Evolutionary conservation across 2,888 invertebrate genomes (phyloP).

Genomic region (Phanerotoma sp.): DNA sequence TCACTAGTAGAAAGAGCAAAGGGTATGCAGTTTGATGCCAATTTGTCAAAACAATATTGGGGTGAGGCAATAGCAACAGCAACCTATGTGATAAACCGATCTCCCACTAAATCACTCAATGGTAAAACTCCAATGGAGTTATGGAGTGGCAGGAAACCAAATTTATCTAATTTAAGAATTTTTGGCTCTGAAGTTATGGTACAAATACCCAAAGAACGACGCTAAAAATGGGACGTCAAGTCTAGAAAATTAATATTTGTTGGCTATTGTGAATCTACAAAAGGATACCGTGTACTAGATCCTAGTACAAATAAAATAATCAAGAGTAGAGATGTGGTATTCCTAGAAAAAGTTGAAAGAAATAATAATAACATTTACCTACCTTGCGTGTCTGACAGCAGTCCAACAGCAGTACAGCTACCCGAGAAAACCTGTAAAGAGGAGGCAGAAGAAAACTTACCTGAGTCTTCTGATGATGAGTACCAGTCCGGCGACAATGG

Average conservation of each 20-base stretch:
- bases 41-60: conserved; percentile 26
- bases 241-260: conserved; percentile 43
- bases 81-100: conserved; percentile 35
- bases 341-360: conserved; percentile 12
- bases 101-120: not conserved
- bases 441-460: not conserved
- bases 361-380: not conserved
- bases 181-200: conserved; percentile 50
- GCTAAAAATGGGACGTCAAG: conserved; percentile 46
- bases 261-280: conserved; percentile 45
- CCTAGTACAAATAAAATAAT: conserved; percentile 21
- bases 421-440: not conserved
- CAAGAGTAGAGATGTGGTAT: conserved; percentile 20
- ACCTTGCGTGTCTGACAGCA: not conserved
- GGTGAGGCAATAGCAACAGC: conserved; percentile 37
- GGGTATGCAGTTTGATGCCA: conserved; percentile 27
- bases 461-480: not conserved
- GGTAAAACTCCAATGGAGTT: conserved; percentile 44
- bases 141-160: conserved; percentile 45
- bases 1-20: conserved; percentile 30
- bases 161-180: conserved; percentile 42
- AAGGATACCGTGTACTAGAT: conserved; percentile 29
- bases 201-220: conserved; percentile 46
- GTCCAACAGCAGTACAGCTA: not conserved
- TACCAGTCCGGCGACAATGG: not conserved